A percentile compares a stretch with the other conserved stretches of the same genome.
These are phyloP conservation scores for Lethenteron camtschaticum DNA, from an alignment of 2,113 vertebrate genomes.

Conservation along the genomic window DNA sequence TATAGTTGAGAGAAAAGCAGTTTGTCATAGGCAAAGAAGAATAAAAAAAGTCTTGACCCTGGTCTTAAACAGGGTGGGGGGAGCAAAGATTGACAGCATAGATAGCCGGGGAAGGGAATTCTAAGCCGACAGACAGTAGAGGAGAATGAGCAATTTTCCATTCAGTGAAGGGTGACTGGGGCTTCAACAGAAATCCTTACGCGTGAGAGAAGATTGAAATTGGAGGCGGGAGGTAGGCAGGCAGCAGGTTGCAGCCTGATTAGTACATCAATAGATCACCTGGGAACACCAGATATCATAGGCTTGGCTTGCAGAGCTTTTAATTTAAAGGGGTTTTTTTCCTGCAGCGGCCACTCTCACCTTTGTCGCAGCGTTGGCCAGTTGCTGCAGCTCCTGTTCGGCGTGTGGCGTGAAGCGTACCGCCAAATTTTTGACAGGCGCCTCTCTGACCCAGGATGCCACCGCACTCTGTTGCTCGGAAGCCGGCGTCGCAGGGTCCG, in stretches of 20 bases:
- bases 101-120: too few species aligned
- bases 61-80: too few species aligned
- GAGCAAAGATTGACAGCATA: too few species aligned
- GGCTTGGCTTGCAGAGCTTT: neutral
- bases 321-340: conserved; percentile 3
- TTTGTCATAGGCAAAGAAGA: neutral
- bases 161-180: too few species aligned
- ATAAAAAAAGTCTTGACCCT: too few species aligned
- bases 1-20: neutral
- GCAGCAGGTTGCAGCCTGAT: neutral
- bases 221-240: neutral
- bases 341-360: conserved; percentile 13
- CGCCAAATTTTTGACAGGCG: conserved; percentile 27
- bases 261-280: conserved; percentile 9
- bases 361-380: conserved; percentile 21
- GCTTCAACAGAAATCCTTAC: too few species aligned
- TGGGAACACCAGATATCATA: conserved; percentile 10
- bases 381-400: conserved; percentile 28
- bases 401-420: conserved; percentile 47
- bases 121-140: too few species aligned
- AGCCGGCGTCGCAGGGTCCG: too few species aligned
- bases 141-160: too few species aligned
- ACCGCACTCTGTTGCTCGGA: conserved; percentile 15
- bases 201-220: neutral
- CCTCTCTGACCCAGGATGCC: conserved; percentile 38